A percentile compares a stretch with the other conserved stretches of the same genome.
These are phyloP conservation scores for Gasterosteus aculeatus DNA, from an alignment of 2,113 vertebrate species.

Conservation along the genomic window DNA sequence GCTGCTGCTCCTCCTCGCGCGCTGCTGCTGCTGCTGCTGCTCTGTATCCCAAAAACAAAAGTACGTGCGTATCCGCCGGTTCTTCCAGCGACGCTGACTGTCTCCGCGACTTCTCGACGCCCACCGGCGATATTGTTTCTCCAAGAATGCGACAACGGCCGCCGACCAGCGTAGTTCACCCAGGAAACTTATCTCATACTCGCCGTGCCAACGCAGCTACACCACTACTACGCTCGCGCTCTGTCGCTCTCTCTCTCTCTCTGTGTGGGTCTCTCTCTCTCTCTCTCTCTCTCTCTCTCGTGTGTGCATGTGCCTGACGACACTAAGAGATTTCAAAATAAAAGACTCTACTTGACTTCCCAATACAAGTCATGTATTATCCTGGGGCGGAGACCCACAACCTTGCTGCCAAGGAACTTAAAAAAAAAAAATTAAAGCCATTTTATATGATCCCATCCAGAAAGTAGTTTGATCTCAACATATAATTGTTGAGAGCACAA, in stretches of 20 bases:
- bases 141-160: conserved; percentile 41
- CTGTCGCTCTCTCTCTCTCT: conserved; percentile 1
- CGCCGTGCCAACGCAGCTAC: not conserved
- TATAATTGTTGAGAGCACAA: not conserved
- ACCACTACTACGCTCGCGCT: not conserved
- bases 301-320: conserved; percentile 1
- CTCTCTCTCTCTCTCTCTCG: not conserved
- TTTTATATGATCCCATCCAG: not conserved
- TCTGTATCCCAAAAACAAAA: conserved; percentile 6
- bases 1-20: not conserved
- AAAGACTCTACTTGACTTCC: conserved; percentile 43
- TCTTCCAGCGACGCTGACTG: not conserved
- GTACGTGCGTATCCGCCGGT: not conserved
- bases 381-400: not conserved
- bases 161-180: conserved; percentile 57
- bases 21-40: conserved; percentile 37
- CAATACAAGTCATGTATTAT: conserved; percentile 46
- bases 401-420: not conserved
- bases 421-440: not conserved
- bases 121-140: conserved; percentile 7
- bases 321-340: conserved; percentile 58
- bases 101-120: conserved; percentile 16
- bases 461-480: not conserved
- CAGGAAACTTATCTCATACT: conserved; percentile 62
- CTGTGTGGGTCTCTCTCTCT: not conserved